Base-by-base conservation (phyloP, 2,113 vertebrate species). In the Vireo altiloquus region DNA sequence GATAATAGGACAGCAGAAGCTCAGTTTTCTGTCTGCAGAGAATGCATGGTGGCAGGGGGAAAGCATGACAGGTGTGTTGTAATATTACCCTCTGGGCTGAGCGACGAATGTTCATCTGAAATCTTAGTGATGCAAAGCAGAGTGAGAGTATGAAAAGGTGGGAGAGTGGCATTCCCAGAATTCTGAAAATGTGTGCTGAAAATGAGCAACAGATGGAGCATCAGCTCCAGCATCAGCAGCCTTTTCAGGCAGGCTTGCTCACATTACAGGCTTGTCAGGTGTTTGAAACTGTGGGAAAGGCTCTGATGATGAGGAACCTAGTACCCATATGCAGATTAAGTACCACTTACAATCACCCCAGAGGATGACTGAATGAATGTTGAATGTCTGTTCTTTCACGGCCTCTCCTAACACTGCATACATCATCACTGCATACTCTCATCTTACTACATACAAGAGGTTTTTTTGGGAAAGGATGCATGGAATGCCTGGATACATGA, bases 171-270 rank as follows among this genome's bases (percentile, higher is more conserved):
- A 60, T 81, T 96, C 71, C 82, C 4, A 1, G 27, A 86, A 77
- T 82, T 33, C 63, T 90, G 76, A 66, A 82, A 94, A 59, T 59
- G 90, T 46, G 68, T 88, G 82, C 79, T 92, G 90, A 4, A 68
- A 95, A 83, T 0, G 46, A 94, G 54, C 49, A 81, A 94, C 90
- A 96, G 82, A 96, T 83, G 90, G 88, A 90, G 35, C 60, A 39
- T 39, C 39, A 39, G 39, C 40, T 74, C 17, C 71, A 70, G 37
- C 66, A 83, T 11, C 63, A 63, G 22, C 56, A 92, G 75, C 39
- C 35, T 94, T 91, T 92, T 77, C 33, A 77, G 80, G 46, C 50
- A 90, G 25, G 13, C 52, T 95, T 90, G 79, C 68, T 94, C 79
- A 77, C 24, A 70, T n/a, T 44, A 33, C 63, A 85, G 84, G 42